These are phyloP conservation scores for Trinectes maculatus DNA, from an alignment of 2,113 vertebrate species.

Conservation along the genomic window DNA sequence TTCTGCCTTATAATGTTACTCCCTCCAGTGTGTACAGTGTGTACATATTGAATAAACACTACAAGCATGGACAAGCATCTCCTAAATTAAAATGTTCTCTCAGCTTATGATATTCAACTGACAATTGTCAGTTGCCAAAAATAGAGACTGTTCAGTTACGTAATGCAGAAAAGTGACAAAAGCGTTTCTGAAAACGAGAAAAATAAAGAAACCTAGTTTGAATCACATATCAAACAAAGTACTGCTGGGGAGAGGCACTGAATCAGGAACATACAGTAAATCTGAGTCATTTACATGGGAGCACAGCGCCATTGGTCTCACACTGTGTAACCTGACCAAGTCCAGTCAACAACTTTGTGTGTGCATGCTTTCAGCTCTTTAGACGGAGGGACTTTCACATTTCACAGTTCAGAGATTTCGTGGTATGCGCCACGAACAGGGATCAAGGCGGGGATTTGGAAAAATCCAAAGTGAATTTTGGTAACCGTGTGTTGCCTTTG, in stretches of 20 bases:
- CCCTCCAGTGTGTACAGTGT: neutral
- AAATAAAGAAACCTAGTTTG: neutral
- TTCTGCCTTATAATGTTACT: neutral
- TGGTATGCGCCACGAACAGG: conserved; percentile 71
- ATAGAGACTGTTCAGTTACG: too few species aligned
- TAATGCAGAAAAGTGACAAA: too few species aligned
- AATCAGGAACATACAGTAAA: conserved; percentile 1
- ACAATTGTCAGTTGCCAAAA: neutral
- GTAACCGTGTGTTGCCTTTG: conserved; percentile 46
- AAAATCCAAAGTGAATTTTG: conserved; percentile 67
- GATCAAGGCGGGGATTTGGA: conserved; percentile 80
- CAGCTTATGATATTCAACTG: neutral
- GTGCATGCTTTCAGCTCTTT: conserved; percentile 57
- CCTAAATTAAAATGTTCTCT: conserved; percentile 2
- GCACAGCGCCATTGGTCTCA: neutral
- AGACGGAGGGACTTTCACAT: conserved; percentile 72
- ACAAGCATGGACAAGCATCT: neutral
- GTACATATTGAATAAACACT: neutral
- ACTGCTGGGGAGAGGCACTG: neutral
- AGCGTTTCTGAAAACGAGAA: too few species aligned
- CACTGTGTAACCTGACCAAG: neutral
- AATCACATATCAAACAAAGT: conserved; percentile 18
- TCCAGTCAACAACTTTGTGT: conserved; percentile 35
- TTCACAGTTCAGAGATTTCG: conserved; percentile 79
- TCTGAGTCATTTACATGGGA: neutral